These are phyloP conservation scores for Steinernema hermaphroditum DNA, from an alignment of 2,888 invertebrate species.

Conservation along the genomic window DNA sequence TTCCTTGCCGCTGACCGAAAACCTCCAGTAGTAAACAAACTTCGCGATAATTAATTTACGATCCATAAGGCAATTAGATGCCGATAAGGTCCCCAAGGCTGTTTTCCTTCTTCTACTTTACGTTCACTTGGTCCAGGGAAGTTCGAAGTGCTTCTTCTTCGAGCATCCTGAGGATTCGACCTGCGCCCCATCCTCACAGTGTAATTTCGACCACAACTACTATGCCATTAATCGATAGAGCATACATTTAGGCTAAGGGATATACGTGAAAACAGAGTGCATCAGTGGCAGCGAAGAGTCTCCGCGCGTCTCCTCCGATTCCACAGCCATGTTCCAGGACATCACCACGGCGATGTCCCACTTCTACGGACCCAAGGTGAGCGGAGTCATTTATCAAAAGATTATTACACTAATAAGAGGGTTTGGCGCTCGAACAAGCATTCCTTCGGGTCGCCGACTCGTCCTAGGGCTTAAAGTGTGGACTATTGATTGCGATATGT, in stretches of 20 bases:
- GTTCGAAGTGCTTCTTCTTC: no score
- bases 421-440: background rate
- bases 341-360: conserved; percentile 8
- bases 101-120: no score
- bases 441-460: background rate
- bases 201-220: background rate
- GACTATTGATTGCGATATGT: background rate
- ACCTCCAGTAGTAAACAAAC: no score
- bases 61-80: no score
- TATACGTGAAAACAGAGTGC: background rate
- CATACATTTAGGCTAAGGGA: background rate
- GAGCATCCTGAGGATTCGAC: no score
- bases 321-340: conserved; percentile 5
- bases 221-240: conserved; percentile 1
- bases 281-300: background rate
- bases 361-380: conserved; percentile 8
- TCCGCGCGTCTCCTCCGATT: background rate
- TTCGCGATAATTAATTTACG: no score
- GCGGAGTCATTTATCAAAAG: background rate
- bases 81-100: no score
- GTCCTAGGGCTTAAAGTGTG: background rate
- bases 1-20: no score
- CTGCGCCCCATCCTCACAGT: background rate
- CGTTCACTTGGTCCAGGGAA: no score
- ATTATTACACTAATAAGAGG: background rate